Evolutionary conservation across 1,140 invertebrate species (phyloP), one percentile per base, ranked within the genome.

Genomic region (Eriosoma lanigerum): DNA sequence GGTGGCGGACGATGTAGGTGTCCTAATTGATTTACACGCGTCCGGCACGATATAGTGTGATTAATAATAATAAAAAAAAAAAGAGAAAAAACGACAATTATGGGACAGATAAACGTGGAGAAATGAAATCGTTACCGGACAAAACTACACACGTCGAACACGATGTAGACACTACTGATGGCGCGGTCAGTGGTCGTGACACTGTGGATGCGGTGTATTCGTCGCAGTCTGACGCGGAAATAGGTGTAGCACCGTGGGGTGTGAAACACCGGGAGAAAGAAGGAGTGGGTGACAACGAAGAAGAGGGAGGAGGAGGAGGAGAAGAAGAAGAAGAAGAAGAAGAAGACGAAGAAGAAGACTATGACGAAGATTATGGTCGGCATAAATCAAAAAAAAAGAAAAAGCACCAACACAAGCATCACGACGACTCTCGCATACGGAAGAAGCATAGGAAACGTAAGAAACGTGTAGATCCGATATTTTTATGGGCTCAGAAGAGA

Each of bases 401-500:
- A 32, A 78, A 78, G 62, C 75, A 26, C 1, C 73, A 60, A 19
- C 19, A 58, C 21, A 32, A 46, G 12, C 29, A 29, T 15, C n/a
- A 26, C 5, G 12, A 1, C 70, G n/a, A 12, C 12, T 48, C 46
- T 48, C 32, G 32, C 38, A 44, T 15, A 1, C n/a, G 56, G 13
- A 76, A 44, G 26, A 58, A 78, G 1, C 24, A 46, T 0, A 58
- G 26, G 15, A 56, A 58, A 62, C 52, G n/a, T 3, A 9, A 10
- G 32, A 58, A 90, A 60, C 89, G 90, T 82, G 90, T 92, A 12
- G 91, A 91, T 84, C 92, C 93, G 70, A 92, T 94, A 81, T 94
- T 94, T 85, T 87, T 94, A 75, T 93, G 92, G 92, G 91, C 92
- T 54, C 90, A 91, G 83, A 92, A 93, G 85, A 88, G 90, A 81